These are phyloP conservation scores for Cryptocheilus praepositus DNA, from an alignment of 2,888 invertebrate genomes.

Conservation along the genomic window DNA sequence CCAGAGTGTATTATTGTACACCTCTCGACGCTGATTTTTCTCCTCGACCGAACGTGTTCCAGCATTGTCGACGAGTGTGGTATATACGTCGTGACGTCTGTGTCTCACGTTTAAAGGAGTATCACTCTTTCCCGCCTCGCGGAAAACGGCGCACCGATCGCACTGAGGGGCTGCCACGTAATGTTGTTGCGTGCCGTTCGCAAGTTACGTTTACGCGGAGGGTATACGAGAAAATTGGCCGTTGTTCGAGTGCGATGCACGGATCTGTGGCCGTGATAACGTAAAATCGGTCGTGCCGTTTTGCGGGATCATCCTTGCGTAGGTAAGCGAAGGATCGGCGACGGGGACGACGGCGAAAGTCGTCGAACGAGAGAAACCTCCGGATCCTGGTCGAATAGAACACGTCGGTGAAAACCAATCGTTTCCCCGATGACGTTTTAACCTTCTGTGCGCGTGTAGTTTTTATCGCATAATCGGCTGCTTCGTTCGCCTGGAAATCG, in stretches of 20 bases:
- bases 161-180: constrained; percentile 66
- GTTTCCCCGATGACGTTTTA: constrained; percentile 63
- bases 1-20: too few species aligned
- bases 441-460: constrained; percentile 59
- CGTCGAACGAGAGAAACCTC: background rate
- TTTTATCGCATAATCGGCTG: constrained; percentile 10
- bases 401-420: constrained; percentile 21
- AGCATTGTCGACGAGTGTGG: too few species aligned
- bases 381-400: background rate
- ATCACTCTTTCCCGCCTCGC: constrained; percentile 13
- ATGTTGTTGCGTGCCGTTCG: constrained; percentile 70
- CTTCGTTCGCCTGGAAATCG: too few species aligned
- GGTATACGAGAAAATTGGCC: constrained; percentile 57
- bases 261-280: constrained; percentile 50
- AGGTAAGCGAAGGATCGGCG: constrained; percentile 45
- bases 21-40: too few species aligned
- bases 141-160: constrained; percentile 56
- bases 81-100: constrained; percentile 5
- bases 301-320: constrained; percentile 34
- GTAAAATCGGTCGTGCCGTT: constrained; percentile 54
- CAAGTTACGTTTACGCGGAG: constrained; percentile 57
- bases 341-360: background rate
- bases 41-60: too few species aligned
- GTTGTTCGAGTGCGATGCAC: constrained; percentile 61
- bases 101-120: constrained; percentile 5